Conservation (phyloP, 1,140 invertebrate genomes). For the Archegozetes longisetosus region DNA sequence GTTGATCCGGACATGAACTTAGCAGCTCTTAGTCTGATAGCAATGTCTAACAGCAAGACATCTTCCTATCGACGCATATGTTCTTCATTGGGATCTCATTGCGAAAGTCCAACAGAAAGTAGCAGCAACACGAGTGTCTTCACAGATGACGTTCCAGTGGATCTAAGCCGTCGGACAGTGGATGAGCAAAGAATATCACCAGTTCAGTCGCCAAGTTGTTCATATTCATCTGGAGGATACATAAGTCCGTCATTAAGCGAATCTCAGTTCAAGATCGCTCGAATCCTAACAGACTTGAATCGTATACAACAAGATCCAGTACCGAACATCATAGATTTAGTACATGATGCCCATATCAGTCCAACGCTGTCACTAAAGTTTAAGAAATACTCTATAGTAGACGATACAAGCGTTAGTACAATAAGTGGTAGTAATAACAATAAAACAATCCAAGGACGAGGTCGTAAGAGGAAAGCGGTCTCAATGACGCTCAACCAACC, state of each 20-base stretch:
- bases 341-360: background rate
- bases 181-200: background rate
- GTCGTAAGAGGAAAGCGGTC: background rate
- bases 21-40: background rate
- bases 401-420: background rate
- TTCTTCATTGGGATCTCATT: background rate
- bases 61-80: background rate
- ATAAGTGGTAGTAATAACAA: background rate
- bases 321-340: slow-evolving; percentile 23
- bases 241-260: slow-evolving; percentile 3
- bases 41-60: background rate
- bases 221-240: no score
- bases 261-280: slow-evolving; percentile 39
- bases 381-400: background rate
- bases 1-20: background rate
- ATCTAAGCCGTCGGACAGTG: background rate
- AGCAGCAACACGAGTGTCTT: background rate
- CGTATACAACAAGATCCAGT: slow-evolving; percentile 38
- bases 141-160: background rate
- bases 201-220: background rate
- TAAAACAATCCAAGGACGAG: background rate
- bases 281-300: slow-evolving; percentile 41
- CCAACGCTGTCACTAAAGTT: background rate
- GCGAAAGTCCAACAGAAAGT: background rate
- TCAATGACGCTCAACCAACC: no score